Evolutionary conservation across 2,113 vertebrate genomes (phyloP).

Genomic region (Chamaetylas fuelleborni): DNA sequence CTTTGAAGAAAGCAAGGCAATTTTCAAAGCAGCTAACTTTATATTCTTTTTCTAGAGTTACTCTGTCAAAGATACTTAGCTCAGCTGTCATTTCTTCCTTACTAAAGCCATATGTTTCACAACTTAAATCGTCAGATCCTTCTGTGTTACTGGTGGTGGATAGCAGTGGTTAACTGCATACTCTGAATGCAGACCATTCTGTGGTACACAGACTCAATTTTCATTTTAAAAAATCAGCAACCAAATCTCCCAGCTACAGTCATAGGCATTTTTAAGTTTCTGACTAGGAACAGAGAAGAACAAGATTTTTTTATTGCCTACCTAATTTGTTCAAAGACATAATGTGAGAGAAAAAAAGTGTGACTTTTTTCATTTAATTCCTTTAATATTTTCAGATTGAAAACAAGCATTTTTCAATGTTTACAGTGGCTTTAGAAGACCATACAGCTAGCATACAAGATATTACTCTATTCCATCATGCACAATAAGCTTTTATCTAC

Average conservation of each 20-base stretch:
- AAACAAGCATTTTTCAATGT: not conserved
- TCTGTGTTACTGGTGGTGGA: slow-evolving; percentile 41
- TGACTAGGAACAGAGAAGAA: not conserved
- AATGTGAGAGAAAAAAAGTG: not conserved
- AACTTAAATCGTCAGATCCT: slow-evolving; percentile 14
- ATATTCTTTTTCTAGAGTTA: slow-evolving; percentile 56
- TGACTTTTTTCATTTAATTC: not conserved
- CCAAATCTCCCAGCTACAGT: not conserved
- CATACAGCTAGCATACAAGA: not conserved
- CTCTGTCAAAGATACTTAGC: slow-evolving; percentile 55
- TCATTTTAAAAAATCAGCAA: not conserved
- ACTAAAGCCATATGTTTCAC: slow-evolving; percentile 50
- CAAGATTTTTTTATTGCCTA: not conserved
- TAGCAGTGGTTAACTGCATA: not conserved
- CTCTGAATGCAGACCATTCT: slow-evolving; percentile 14
- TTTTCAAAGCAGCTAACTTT: slow-evolving; percentile 66
- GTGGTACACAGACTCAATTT: not conserved
- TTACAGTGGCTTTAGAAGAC: not conserved
- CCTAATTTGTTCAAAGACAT: not conserved
- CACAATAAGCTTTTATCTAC: not conserved
- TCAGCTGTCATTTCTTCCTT: slow-evolving; percentile 47
- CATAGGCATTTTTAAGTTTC: not conserved
- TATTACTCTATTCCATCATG: not conserved
- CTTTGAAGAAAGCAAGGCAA: slow-evolving; percentile 66
- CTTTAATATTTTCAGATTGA: not conserved